Evolutionary conservation across 2,888 invertebrate species (phyloP), one percentile per base, ranked within the genome.

Genomic region (Seira ritae): DNA sequence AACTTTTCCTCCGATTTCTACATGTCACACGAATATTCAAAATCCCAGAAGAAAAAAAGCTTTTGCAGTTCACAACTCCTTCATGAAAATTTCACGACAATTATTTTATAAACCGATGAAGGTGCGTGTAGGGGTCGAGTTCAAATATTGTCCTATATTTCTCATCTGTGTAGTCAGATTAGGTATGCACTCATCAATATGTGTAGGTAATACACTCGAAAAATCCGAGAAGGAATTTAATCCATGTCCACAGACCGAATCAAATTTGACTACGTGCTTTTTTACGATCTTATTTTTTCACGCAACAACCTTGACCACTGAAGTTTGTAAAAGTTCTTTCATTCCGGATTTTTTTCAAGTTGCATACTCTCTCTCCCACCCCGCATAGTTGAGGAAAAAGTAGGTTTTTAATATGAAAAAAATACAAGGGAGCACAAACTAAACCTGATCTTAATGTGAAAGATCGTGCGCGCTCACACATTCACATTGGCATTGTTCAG

Each of bases 271-370:
- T 31, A 31, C 31, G 31, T 31, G 31, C 31, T 31, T 55, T 55
- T 3, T 55, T 12, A n/a, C 15, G 55, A 55, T 55, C 55, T 55
- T 15, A 15, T 55, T 55, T 55, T 55, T 55, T 55, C 55, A 17
- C 10, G 23, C 15, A 71, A 73, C 80, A 80, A 74, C 80, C 80
- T 80, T 80, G 80, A 80, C 80, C 80, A 73, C 55, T 80, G 68
- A 55, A 3, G 15, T 8, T 55, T 55, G 55, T 55, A 55, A 4
- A 31, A 3, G 55, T 55, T 55, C 55, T 55, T 80, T 73, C 74
- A 80, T 80, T 80, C 80, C 80, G 80, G 80, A 80, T 80, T 80
- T 72, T 66, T 23, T 66, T 42, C 2, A 46, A 66, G 31, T 31
- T 31, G 2, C 8, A 8, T 31, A 31, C 31, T 31, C 31, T 31